A percentile compares a stretch with the other conserved stretches of the same genome.
Conservation (phyloP, 2,888 invertebrate species). For the Pristionchus japonicus region DNA sequence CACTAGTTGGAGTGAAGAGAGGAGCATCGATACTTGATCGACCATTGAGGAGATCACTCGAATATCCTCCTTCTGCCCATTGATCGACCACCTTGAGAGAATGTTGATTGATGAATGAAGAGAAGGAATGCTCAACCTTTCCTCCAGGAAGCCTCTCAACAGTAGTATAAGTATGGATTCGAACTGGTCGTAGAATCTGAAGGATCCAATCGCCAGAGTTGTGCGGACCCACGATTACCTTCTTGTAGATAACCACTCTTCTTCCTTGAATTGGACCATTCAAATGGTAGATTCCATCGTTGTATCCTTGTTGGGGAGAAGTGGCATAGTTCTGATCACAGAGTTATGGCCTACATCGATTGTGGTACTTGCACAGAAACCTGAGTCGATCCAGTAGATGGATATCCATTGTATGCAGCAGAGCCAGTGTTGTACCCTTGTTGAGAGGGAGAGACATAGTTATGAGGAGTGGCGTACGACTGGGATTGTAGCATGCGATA, state of each 20-base stretch:
- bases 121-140: not conserved
- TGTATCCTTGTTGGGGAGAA: not conserved
- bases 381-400: not conserved
- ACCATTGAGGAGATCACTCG: not conserved
- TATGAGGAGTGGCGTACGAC: not conserved
- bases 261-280: constrained; percentile 38
- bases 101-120: not conserved
- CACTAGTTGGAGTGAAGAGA: not conserved
- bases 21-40: not conserved
- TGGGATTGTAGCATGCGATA: not conserved
- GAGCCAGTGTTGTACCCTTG: not conserved
- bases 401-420: not conserved
- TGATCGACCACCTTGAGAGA: constrained; percentile 16
- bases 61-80: constrained; percentile 43
- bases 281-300: not conserved
- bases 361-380: no score
- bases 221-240: not conserved
- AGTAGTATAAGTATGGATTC: not conserved
- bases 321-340: not conserved
- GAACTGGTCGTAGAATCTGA: constrained; percentile 40
- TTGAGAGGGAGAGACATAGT: not conserved
- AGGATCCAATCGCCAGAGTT: not conserved
- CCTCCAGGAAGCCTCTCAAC: constrained; percentile 37
- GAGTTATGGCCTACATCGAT: not conserved
- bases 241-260: constrained; percentile 42